These are phyloP conservation scores for Tillus elongatus DNA, from an alignment of 2,888 invertebrate genomes.

Conservation along the genomic window DNA sequence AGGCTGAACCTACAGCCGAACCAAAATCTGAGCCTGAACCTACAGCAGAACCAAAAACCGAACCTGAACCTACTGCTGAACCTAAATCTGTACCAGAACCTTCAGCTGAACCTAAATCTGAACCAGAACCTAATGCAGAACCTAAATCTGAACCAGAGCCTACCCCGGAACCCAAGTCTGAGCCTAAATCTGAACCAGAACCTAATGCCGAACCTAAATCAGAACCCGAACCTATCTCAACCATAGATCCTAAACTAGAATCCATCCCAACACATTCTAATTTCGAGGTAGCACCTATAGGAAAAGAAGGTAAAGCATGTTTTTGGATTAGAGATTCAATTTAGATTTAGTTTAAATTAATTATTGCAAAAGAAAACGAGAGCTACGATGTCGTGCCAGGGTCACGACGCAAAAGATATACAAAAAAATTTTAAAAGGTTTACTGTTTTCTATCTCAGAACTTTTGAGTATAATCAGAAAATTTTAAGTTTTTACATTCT, in stretches of 20 bases:
- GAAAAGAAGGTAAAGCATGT: slow-evolving; percentile 32
- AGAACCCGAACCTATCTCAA: slow-evolving; percentile 42
- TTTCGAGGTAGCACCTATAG: slow-evolving; percentile 30
- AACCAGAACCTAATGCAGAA: slow-evolving; percentile 39
- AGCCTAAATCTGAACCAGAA: slow-evolving; percentile 37
- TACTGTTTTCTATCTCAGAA: too few relatives aligned
- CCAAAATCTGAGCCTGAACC: slow-evolving; percentile 37
- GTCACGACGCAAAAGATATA: too few relatives aligned
- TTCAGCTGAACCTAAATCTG: slow-evolving; percentile 33
- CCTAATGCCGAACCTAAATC: slow-evolving; percentile 40
- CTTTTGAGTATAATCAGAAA: too few relatives aligned
- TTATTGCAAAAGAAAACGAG: too few relatives aligned
- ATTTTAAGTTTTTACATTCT: too few relatives aligned
- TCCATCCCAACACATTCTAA: slow-evolving; percentile 27
- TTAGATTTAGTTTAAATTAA: neutral
- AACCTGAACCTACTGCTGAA: slow-evolving; percentile 37
- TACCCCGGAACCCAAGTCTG: slow-evolving; percentile 35
- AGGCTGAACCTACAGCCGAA: slow-evolving; percentile 42
- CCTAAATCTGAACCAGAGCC: slow-evolving; percentile 43
- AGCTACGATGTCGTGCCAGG: too few relatives aligned
- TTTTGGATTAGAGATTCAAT: neutral
- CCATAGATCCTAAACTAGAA: slow-evolving; percentile 36
- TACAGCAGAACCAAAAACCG: slow-evolving; percentile 37
- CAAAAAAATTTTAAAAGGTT: too few relatives aligned
- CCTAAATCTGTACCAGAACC: slow-evolving; percentile 35